Base-by-base conservation (phyloP, 1,140 invertebrate genomes). In the Caenorhabditis inopinata region DNA sequence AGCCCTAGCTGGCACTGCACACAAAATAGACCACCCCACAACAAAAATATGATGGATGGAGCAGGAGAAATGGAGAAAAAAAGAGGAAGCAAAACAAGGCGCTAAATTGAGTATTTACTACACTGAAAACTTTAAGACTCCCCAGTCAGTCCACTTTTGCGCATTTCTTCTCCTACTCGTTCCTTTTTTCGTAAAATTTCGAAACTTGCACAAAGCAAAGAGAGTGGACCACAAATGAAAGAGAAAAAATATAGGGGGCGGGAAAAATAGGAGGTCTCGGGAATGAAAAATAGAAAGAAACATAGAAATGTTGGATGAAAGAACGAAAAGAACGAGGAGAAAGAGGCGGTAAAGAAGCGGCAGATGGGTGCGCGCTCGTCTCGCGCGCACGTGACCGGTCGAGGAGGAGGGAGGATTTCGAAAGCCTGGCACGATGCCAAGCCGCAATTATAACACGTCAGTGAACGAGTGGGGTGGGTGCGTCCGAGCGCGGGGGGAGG, bases 401-500 rank as follows among this genome's bases (percentile, higher is more conserved):
- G 58, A 18, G 58, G 38, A 68, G 58, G n/a, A 42, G 58, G 18
- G 58, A 68, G 58, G 58, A 68, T 68, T 68, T 68, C 58, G 58
- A 68, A 68, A 68, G 58, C 58, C 58, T 68, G 58, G 58, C 58
- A 68, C 58, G 58, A 68, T 68, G 58, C 58, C 58, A 68, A 68
- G 58, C 58, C 58, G 58, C 58, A 68, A 68, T 68, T 68, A 68
- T 68, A 68, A 68, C 58, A 68, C 58, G 58, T 68, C 58, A 68
- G 58, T 68, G 58, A 68, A 68, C 58, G 58, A 68, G 58, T 68
- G 58, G 58, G 32, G 58, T 12, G 58, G 58, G 58, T 23, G 58
- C 32, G 58, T 68, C 29, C 58, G 58, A 42, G 58, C 38, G 58
- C 32, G 58, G 58, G 32, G n/a, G n/a, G n/a, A n/a, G n/a, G n/a